These are phyloP conservation scores for Paguma larvata DNA, from an alignment of 2,797 vertebrate genomes.

Conservation along the genomic window DNA sequence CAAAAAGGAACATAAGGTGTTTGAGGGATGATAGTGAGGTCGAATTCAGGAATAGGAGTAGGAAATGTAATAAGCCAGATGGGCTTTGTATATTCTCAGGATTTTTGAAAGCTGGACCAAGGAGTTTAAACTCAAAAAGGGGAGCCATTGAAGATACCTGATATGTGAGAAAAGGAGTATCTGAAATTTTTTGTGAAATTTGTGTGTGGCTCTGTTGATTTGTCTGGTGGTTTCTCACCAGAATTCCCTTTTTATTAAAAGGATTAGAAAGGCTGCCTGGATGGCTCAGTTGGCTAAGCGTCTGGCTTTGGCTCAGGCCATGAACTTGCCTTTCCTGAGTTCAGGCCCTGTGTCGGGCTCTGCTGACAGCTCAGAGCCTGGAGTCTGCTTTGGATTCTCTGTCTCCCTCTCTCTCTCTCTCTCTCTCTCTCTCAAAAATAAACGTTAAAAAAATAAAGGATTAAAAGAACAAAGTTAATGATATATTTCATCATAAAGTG, in stretches of 20 bases:
- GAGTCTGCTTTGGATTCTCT: too few relatives aligned
- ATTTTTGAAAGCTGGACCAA: conserved; percentile 1
- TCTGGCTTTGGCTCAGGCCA: too few relatives aligned
- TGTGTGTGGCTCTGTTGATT: background rate
- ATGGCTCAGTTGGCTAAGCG: too few relatives aligned
- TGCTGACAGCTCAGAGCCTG: too few relatives aligned
- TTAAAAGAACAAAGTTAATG: conserved; percentile 17
- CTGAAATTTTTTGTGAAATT: background rate
- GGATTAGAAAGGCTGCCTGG: background rate
- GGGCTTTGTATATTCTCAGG: background rate
- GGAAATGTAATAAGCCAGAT: background rate
- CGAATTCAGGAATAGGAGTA: background rate
- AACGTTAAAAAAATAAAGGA: too few relatives aligned
- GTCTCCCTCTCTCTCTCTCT: too few relatives aligned
- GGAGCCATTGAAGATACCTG: background rate
- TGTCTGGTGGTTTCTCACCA: background rate
- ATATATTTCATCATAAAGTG: conserved; percentile 39
- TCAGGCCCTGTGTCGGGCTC: too few relatives aligned
- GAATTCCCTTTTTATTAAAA: conserved; percentile 45
- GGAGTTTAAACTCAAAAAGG: background rate
- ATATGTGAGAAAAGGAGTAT: background rate
- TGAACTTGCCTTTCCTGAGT: too few relatives aligned
- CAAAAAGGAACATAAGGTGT: background rate
- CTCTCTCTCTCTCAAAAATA: too few relatives aligned
- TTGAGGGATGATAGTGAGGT: background rate